Evolutionary conservation across 2,888 invertebrate genomes (phyloP).

Genomic region (Agrypnus murinus): DNA sequence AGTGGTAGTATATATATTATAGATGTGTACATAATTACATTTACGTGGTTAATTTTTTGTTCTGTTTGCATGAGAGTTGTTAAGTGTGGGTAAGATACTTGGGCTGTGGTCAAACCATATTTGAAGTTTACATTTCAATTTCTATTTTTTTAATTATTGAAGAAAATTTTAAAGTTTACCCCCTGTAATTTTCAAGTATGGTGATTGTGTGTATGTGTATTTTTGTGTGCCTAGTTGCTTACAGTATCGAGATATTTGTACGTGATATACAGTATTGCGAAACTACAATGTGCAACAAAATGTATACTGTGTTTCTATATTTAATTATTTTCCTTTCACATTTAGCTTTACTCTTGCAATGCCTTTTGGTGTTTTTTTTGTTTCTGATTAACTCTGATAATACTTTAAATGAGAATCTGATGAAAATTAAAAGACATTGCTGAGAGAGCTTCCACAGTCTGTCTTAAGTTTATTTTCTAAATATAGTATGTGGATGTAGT

Average conservation of each 20-base stretch:
- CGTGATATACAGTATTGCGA: constrained; percentile 20
- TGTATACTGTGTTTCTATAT: constrained; percentile 13
- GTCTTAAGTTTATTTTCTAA: constrained; percentile 40
- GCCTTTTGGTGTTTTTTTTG: constrained; percentile 18
- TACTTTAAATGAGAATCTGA: constrained; percentile 16
- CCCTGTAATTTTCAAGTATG: constrained; percentile 38
- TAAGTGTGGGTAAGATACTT: constrained; percentile 41
- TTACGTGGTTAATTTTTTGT: constrained; percentile 36
- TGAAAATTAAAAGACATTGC: constrained; percentile 29
- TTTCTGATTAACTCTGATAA: constrained; percentile 35
- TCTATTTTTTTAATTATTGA: background rate
- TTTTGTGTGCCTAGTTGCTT: constrained; percentile 21
- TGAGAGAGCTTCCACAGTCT: background rate
- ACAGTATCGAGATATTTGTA: constrained; percentile 7
- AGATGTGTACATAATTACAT: constrained; percentile 24
- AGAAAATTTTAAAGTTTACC: background rate
- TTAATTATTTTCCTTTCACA: constrained; percentile 24
- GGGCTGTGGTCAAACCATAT: constrained; percentile 58
- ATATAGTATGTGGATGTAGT: constrained; percentile 56
- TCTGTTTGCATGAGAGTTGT: constrained; percentile 24
- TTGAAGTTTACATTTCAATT: constrained; percentile 42
- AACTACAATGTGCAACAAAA: background rate
- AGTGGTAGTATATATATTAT: too few species aligned
- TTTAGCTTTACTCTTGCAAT: constrained; percentile 24
- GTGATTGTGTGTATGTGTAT: constrained; percentile 6